Evolutionary conservation across 2,113 vertebrate genomes (phyloP), one percentile per base, ranked within the genome.

Genomic region (Callipepla squamata): DNA sequence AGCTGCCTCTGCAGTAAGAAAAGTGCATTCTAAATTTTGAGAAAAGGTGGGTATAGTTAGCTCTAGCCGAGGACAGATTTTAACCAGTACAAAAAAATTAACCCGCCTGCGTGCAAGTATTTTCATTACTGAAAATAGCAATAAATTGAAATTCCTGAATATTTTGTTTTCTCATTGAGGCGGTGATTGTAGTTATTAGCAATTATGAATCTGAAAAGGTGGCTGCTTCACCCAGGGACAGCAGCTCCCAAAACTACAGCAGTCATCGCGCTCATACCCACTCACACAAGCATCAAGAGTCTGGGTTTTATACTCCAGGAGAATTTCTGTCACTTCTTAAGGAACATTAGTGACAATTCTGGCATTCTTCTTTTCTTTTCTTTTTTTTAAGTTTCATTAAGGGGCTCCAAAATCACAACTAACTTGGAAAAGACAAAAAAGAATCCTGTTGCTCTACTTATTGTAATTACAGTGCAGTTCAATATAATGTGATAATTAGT

Each of bases 401-500:
- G 57, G 61, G 48, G 57, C 73, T 85, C 58, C 82, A 76, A 92
- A 76, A 22, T 72, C 47, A 76, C 83, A 93, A 96, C 85, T 48
- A 85, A 72, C 83, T 94, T 80, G 25, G 67, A 84, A 70, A 85
- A 91, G 79, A 93, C 63, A 83, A 92, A 87, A 93, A 89, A 80
- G 89, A 76, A 75, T 80, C 72, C 45, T 86, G 79, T 88, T 17
- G 15, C 83, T 94, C 83, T 74, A 21, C 77, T 92, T 77, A 42
- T 36, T 91, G 87, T 77, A 91, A 90, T 82, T 85, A 78, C 0
- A 0, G 80, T 59, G 81, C 78, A 85, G 81, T 78, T 94, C 74
- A 80, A 85, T 65, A 53, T 76, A 94, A 92, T 42, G 81, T 66
- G 90, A 85, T 91, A 93, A 95, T 96, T 91, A 92, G 92, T 75